phyloP scores from a whole-genome alignment of 2,797 vertebrate species.

The Cyclopterus lumpus region DNA sequence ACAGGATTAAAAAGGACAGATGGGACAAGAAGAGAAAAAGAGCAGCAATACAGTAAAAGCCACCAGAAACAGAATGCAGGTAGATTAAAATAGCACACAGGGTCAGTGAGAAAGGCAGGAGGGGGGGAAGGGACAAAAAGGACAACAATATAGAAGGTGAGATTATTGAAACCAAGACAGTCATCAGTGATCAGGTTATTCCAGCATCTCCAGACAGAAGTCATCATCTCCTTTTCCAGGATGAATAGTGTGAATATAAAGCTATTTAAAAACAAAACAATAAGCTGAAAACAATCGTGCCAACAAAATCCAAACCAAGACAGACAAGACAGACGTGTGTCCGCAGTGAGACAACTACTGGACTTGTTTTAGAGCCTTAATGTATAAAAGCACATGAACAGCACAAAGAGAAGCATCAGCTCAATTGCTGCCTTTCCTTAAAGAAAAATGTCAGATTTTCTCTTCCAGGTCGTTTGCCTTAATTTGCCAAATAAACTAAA shows the following conservation, averaged over 20 bases:
- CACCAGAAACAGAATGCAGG: slow-evolving; percentile 4
- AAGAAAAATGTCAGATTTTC: neutral
- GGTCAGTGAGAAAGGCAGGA: slow-evolving; percentile 1
- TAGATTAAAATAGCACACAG: neutral
- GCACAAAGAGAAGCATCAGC: neutral
- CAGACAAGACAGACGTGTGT: too few species aligned
- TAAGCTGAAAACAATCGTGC: neutral
- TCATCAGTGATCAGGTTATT: slow-evolving; percentile 21
- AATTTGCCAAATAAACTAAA: neutral
- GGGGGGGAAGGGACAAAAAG: neutral
- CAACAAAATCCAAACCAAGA: neutral
- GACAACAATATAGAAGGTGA: slow-evolving; percentile 23
- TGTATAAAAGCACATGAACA: too few species aligned
- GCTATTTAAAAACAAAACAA: neutral
- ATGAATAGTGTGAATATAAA: neutral
- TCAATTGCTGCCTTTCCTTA: neutral
- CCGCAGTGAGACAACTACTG: neutral
- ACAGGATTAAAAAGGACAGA: slow-evolving; percentile 21
- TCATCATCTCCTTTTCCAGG: slow-evolving; percentile 15
- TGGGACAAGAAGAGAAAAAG: neutral
- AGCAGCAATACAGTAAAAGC: slow-evolving; percentile 1
- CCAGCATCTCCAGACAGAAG: slow-evolving; percentile 15
- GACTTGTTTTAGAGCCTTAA: neutral
- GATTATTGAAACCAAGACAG: slow-evolving; percentile 21
- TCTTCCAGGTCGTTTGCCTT: neutral